Base-by-base conservation (phyloP, 2,113 vertebrate genomes). In the Aptenodytes forsteri region DNA sequence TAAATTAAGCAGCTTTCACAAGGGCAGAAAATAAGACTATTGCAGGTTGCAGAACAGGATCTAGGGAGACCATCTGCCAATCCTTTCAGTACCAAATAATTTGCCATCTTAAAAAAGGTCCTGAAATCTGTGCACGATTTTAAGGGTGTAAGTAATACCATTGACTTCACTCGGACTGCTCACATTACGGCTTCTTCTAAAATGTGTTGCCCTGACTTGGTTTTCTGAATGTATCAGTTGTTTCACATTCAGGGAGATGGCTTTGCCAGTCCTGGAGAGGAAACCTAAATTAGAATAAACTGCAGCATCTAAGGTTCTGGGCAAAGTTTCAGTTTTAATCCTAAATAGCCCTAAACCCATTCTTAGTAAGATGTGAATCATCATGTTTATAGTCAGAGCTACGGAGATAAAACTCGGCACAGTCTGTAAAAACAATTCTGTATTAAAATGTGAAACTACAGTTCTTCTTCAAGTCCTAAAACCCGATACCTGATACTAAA, bases 351-450 rank as follows among this genome's bases (percentile, higher is more conserved):
- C 49, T 90, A 86, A 96, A 95, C 88, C 62, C 61, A 26, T 69
- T 83, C 83, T 87, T 86, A 62, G 77, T 65, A 71, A 96, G 78
- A 93, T 16, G 73, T 78, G 76, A 97, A 95, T 94, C 86, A 93
- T 84, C 64, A 5, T 95, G 95, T 95, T 96, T 96, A 93, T 79
- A 96, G 89, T 93, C 66, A 87, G 83, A 89, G 61, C 65, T 85
- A 56, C 34, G 76, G 61, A 95, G 93, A 96, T 89, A 95, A 96
- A 97, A 87, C 62, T 38, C 65, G 1, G 46, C 44, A 61, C 56
- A 64, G 77, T 55, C 90, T 94, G 92, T 83, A 92, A 89, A 97
- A 97, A 70, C 90, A 93, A 85, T 87, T 87, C 61, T 42, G 26
- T 23, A 87, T 76, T 94, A 90, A 94, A 96, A 94, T 52, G 72